phyloP scores from a whole-genome alignment of 2,113 vertebrate genomes.

The Mustelus asterias region DNA sequence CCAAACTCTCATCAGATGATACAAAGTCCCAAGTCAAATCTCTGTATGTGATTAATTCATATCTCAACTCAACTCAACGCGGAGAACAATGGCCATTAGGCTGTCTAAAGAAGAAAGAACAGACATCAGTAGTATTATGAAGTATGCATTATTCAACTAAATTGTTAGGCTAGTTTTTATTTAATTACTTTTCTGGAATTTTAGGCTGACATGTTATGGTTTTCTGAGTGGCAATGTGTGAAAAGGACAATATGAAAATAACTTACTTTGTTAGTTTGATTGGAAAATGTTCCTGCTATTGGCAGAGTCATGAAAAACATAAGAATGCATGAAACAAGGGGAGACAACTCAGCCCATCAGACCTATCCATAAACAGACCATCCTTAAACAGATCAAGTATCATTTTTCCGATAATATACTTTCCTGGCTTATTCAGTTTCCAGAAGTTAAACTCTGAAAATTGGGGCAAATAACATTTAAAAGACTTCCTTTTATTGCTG shows the following conservation, averaged over 20 bases:
- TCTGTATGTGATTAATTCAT: neutral
- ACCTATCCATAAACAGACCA: neutral
- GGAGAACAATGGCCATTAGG: neutral
- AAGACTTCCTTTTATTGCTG: neutral
- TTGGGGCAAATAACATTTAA: neutral
- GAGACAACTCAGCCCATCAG: neutral
- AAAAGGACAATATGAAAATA: neutral
- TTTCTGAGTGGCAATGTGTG: neutral
- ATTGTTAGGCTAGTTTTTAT: neutral
- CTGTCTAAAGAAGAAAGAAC: neutral
- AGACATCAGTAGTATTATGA: neutral
- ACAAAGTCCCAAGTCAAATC: neutral
- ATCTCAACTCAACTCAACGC: neutral
- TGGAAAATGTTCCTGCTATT: neutral
- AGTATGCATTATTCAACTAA: neutral
- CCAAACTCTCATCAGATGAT: neutral
- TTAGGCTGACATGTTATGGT: neutral
- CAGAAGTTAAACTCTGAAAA: neutral
- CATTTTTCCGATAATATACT: neutral
- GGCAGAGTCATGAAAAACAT: neutral
- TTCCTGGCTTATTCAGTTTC: neutral
- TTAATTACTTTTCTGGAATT: neutral
- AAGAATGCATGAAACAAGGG: neutral
- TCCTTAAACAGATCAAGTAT: neutral
- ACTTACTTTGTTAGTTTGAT: neutral